Percentiles rank a stretch among this genome's conserved stretches.
Evolutionary conservation across 2,797 vertebrate species (phyloP).

Genomic region (Clarias fuscus): DNA sequence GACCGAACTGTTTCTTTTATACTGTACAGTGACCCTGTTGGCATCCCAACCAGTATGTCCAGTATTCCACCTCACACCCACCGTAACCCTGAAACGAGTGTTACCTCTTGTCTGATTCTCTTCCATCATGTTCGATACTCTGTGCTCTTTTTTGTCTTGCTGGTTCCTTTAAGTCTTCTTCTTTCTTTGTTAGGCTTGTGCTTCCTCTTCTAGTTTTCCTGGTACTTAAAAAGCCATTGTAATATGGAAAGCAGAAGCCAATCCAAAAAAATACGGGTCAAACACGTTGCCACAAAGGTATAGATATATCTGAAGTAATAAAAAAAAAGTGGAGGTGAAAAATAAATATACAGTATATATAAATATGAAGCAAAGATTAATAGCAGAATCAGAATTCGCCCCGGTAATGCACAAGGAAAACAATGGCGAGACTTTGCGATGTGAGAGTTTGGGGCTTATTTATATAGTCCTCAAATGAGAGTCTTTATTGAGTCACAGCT

Average conservation of each 20-base stretch:
- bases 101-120: not conserved
- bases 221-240: not conserved
- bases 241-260: not conserved
- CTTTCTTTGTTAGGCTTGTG: not conserved
- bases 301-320: not conserved
- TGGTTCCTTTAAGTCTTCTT: not conserved
- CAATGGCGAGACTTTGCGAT: not conserved
- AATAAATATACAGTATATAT: not conserved
- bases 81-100: not conserved
- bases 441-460: not conserved
- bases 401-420: not conserved
- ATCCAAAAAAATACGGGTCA: not conserved
- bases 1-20: not conserved
- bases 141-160: not conserved
- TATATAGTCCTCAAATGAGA: not conserved
- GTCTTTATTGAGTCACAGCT: conserved; percentile 15
- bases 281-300: not conserved
- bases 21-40: not conserved
- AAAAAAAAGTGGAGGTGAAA: not conserved
- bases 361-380: not conserved
- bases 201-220: not conserved
- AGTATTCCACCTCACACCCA: not conserved
- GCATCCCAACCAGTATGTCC: not conserved
- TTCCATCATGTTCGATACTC: not conserved
- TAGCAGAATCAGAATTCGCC: not conserved